Conservation (phyloP, 2,797 vertebrate genomes). For the Mormyrus proboscirostris region DNA sequence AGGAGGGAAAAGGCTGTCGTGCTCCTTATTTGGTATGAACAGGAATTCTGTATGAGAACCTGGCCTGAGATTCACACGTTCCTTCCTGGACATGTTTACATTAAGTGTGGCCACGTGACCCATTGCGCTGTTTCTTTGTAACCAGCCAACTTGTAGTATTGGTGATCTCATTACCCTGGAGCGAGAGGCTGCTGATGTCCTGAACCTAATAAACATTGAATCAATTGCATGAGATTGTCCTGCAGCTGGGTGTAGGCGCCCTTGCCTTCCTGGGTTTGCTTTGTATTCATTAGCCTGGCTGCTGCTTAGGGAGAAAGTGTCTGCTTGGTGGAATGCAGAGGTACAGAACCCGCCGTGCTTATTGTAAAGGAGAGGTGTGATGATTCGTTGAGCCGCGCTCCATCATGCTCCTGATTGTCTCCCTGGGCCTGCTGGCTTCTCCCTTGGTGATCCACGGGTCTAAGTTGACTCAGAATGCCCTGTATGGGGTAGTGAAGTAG, state of each 20-base stretch:
- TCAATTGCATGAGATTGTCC: background rate
- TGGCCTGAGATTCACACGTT: background rate
- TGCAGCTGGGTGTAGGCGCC: background rate
- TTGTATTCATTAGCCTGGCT: background rate
- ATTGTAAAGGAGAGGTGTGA: background rate
- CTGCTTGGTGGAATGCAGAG: conserved; percentile 12
- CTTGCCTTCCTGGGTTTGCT: background rate
- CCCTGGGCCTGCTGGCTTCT: background rate
- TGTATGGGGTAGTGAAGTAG: background rate
- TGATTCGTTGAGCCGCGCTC: background rate
- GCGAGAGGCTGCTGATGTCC: background rate
- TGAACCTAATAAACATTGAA: background rate
- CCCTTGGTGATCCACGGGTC: background rate
- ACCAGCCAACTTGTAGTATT: background rate
- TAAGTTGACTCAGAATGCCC: background rate
- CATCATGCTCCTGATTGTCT: background rate
- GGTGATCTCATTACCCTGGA: background rate
- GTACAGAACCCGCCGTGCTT: background rate
- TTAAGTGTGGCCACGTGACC: conserved; percentile 17
- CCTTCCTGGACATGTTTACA: conserved; percentile 21
- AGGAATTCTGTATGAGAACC: background rate
- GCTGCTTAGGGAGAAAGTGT: conserved; percentile 24
- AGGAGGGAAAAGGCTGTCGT: background rate
- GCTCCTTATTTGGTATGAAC: background rate
- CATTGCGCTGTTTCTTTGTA: background rate